phyloP scores from a whole-genome alignment of 2,113 vertebrate species.

The Chionis minor region DNA sequence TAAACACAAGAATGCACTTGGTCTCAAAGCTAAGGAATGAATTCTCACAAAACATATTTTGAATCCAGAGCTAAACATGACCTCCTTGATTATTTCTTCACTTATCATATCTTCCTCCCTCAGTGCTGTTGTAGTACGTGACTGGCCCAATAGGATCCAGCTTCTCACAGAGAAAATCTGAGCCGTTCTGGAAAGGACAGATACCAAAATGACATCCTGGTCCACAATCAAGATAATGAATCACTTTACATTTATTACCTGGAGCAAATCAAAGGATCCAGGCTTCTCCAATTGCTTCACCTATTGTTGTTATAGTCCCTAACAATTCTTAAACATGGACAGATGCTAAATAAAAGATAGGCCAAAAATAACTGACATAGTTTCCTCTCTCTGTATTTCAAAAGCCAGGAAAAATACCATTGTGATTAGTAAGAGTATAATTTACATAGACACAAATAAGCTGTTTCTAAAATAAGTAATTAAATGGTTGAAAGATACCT shows the following conservation, averaged over 20 bases:
- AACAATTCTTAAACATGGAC: neutral
- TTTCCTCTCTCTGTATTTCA: neutral
- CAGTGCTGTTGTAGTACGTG: neutral
- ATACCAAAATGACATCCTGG: neutral
- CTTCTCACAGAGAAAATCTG: neutral
- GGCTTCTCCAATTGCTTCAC: neutral
- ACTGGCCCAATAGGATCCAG: neutral
- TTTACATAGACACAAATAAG: neutral
- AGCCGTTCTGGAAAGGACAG: neutral
- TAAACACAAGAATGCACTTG: neutral
- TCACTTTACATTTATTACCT: neutral
- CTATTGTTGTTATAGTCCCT: neutral
- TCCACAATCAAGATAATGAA: neutral
- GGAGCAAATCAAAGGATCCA: neutral
- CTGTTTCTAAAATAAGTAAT: neutral
- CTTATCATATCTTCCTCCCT: neutral
- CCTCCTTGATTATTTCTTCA: neutral
- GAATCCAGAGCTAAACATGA: neutral
- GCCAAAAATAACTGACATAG: neutral
- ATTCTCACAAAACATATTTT: neutral
- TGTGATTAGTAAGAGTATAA: neutral
- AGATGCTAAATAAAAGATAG: neutral
- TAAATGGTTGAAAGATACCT: neutral
- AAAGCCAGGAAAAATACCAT: neutral
- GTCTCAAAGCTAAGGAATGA: neutral